Evolutionary conservation across 2,888 invertebrate genomes (phyloP).

Genomic region (Cataglyphis cursor): DNA sequence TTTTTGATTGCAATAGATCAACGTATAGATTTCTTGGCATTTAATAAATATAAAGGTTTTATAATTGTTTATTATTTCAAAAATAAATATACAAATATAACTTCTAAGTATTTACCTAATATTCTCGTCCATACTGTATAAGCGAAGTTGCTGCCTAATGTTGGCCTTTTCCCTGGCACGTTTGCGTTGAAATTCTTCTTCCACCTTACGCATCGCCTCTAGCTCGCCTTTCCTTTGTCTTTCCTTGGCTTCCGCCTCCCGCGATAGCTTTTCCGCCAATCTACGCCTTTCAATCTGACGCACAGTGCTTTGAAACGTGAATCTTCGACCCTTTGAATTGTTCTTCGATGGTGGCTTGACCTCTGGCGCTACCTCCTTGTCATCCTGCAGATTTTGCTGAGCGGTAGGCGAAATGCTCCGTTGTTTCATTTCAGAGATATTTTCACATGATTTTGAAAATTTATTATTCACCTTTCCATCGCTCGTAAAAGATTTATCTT

Average conservation of each 20-base stretch:
- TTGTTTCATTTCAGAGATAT: constrained; percentile 81
- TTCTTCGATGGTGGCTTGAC: constrained; percentile 73
- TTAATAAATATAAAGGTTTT: neutral
- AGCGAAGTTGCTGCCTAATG: constrained; percentile 92
- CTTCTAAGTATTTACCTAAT: constrained; percentile 82
- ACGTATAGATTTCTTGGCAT: neutral
- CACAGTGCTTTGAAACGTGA: constrained; percentile 95
- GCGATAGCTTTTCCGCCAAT: constrained; percentile 92
- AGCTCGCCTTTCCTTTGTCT: constrained; percentile 92
- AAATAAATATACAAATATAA: constrained; percentile 2
- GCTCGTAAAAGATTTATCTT: constrained; percentile 67
- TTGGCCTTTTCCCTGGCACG: constrained; percentile 92
- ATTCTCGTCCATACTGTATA: constrained; percentile 90
- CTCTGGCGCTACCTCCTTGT: constrained; percentile 68
- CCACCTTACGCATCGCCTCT: constrained; percentile 94
- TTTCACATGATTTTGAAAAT: constrained; percentile 87
- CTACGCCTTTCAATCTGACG: constrained; percentile 92
- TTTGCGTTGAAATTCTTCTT: constrained; percentile 95
- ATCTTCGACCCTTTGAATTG: constrained; percentile 89
- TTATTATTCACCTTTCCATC: constrained; percentile 62
- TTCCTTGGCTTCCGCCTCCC: constrained; percentile 93
- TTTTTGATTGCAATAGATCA: neutral
- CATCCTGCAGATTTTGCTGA: constrained; percentile 85
- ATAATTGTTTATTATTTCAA: neutral
- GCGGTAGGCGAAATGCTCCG: constrained; percentile 68